Evolutionary conservation across 1,140 invertebrate species (phyloP).

Genomic region (Limonius californicus): DNA sequence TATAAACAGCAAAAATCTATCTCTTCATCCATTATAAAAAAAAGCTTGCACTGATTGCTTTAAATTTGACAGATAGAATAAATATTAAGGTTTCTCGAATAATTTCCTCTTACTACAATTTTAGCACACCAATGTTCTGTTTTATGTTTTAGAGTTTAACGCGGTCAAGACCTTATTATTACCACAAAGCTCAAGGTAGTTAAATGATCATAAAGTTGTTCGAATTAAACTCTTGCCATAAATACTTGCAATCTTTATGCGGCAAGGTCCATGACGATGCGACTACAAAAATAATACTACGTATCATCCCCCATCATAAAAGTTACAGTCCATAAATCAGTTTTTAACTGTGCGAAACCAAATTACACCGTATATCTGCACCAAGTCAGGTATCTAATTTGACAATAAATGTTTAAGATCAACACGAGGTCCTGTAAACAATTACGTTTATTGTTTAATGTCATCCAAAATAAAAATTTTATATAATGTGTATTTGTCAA

Average conservation of each 20-base stretch:
- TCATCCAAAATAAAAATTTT: no score
- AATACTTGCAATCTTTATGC: constrained; percentile 28
- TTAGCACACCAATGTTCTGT: background rate
- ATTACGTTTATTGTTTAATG: no score
- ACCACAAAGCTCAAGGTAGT: constrained; percentile 9
- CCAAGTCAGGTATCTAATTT: background rate
- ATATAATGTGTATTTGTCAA: no score
- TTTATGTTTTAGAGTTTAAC: background rate
- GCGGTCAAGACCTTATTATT: constrained; percentile 1
- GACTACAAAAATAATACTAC: constrained; percentile 32
- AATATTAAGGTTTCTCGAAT: no score
- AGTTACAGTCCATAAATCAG: constrained; percentile 38
- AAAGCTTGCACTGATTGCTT: no score
- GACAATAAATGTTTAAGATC: no score
- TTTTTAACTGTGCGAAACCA: constrained; percentile 27
- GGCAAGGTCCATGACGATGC: constrained; percentile 22
- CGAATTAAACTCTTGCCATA: constrained; percentile 31
- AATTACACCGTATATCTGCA: background rate
- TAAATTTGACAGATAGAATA: no score
- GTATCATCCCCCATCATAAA: constrained; percentile 34
- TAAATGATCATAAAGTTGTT: constrained; percentile 32
- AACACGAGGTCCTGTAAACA: no score
- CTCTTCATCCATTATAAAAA: no score
- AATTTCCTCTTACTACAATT: no score
- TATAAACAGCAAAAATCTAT: no score